A percentile compares a stretch with the other conserved stretches of the same genome.
phyloP scores from a whole-genome alignment of 2,797 vertebrate species.

The Rhynchotus rufescens region DNA sequence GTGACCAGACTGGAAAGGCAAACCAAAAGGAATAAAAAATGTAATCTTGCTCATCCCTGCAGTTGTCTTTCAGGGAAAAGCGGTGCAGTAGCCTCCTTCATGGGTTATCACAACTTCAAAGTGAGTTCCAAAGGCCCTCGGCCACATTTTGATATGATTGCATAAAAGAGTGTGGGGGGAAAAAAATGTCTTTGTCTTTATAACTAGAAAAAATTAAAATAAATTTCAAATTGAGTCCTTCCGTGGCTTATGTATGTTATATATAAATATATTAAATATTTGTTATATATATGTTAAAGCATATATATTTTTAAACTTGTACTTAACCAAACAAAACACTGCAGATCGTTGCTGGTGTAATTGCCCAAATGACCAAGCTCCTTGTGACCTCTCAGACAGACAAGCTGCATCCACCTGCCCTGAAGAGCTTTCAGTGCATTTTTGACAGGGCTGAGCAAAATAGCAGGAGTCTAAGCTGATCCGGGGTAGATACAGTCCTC shows the following conservation, averaged over 20 bases:
- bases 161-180: neutral
- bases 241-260: neutral
- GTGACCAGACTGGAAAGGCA: neutral
- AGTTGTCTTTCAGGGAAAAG: neutral
- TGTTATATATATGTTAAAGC: neutral
- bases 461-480: neutral
- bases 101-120: neutral
- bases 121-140: neutral
- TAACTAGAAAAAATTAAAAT: neutral
- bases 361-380: neutral
- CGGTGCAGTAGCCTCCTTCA: rapidly evolving
- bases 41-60: neutral
- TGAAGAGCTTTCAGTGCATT: neutral
- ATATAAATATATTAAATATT: neutral
- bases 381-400: neutral
- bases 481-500: neutral
- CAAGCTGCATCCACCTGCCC: neutral
- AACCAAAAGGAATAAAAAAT: neutral
- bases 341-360: neutral
- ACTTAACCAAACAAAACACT: neutral
- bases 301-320: neutral
- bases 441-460: neutral
- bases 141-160: neutral
- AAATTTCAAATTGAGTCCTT: neutral
- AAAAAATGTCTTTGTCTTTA: neutral